Evolutionary conservation across 2,113 vertebrate species (phyloP), one percentile per base, ranked within the genome.

Genomic region (Aythya baeri): DNA sequence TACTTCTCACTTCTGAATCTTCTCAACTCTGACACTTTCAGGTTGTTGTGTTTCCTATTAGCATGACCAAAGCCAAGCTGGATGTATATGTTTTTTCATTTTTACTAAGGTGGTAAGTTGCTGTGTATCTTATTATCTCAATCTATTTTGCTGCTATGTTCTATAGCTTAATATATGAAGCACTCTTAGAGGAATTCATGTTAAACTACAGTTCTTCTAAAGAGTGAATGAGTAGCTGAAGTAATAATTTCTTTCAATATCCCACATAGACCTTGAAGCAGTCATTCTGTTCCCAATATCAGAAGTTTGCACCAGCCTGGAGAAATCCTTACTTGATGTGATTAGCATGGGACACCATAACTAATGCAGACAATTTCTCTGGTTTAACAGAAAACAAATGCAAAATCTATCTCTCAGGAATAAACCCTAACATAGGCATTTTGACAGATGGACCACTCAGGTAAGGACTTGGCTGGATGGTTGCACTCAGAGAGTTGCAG

Each of bases 1-100:
- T 76, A 52, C 71, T 91, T 94, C 38, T 89, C 38, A 31, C 26
- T 88, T 91, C 54, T 83, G 26, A 91, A 25, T 91, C 62, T 80
- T 91, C 81, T 87, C 38, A 89, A 15, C 29, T 85, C 46, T 44
- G 71, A 31, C 52, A 11, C 32, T 73, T 89, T 85, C 89, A 83
- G 22, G 9, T 85, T 74, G 17, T 36, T 94, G 3, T 79, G 38
- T 89, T 85, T 96, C 62, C 34, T 92, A 58, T 52, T 52, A 34
- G 1, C 9, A 7, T 70, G 54, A 87, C 25, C 8, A 72, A 92
- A 91, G 25, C 13, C 4, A 29, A 61, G 12, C 5, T 84, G 70
- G 27, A 46, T 3, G 4, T 55, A 29, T 2, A 1, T 57, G 6
- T 27, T 43, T 75, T 74, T 78, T 52, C 2, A 25, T 72, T 91